Evolutionary conservation across 2,797 vertebrate genomes (phyloP).

Genomic region (Hafferia zeledoni): DNA sequence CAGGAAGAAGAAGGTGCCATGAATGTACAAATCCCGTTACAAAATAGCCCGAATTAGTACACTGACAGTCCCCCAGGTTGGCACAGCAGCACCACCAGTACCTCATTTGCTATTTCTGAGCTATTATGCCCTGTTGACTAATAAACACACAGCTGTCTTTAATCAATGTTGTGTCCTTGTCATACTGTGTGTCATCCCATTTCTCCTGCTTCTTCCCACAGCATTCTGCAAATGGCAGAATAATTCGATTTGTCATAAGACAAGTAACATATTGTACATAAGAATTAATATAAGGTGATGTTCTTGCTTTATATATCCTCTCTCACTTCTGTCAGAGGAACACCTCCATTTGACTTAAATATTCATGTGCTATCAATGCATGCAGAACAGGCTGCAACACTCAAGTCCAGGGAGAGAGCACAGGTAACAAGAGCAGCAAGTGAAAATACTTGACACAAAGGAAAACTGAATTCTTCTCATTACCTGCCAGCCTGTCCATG

Average conservation of each 20-base stretch:
- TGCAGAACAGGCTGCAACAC: neutral
- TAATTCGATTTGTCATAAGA: constrained; percentile 47
- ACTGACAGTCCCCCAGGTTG: neutral
- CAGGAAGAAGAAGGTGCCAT: neutral
- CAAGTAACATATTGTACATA: constrained; percentile 39
- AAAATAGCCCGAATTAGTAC: neutral
- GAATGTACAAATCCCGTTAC: neutral
- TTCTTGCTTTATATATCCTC: constrained; percentile 30
- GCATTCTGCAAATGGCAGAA: constrained; percentile 26
- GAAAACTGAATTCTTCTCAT: neutral
- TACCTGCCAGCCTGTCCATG: neutral
- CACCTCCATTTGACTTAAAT: constrained; percentile 35
- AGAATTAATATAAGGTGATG: constrained; percentile 38
- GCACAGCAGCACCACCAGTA: neutral
- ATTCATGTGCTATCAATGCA: constrained; percentile 8
- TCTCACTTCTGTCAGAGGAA: constrained; percentile 31
- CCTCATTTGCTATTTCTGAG: constrained; percentile 54
- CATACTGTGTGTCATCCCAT: constrained; percentile 44
- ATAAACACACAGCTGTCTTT: constrained; percentile 69
- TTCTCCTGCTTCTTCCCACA: constrained; percentile 44
- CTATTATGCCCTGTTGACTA: constrained; percentile 62
- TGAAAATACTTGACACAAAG: neutral
- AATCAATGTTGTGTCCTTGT: constrained; percentile 46
- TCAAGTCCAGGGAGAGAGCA: neutral
- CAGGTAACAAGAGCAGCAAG: neutral